Evolutionary conservation across 2,113 vertebrate species (phyloP).

Genomic region (Antidorcas marsupialis): DNA sequence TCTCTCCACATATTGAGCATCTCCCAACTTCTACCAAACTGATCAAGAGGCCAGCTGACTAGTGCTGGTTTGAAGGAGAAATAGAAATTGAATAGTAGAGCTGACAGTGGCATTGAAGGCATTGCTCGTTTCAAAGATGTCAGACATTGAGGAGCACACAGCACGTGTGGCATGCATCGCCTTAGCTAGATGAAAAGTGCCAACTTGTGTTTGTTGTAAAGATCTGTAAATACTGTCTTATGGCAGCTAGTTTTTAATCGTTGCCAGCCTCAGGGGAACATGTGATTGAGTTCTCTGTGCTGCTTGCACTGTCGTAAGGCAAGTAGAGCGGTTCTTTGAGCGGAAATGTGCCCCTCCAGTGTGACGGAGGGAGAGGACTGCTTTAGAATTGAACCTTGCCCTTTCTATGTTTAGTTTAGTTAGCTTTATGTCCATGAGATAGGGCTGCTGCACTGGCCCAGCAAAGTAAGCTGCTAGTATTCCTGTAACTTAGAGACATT

Average conservation of each 20-base stretch:
- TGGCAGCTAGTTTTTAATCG: background rate
- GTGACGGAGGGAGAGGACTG: background rate
- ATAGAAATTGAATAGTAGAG: background rate
- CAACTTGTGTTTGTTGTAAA: background rate
- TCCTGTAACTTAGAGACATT: background rate
- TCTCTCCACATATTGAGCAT: background rate
- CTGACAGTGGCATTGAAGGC: background rate
- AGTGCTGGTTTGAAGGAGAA: background rate
- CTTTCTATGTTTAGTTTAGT: background rate
- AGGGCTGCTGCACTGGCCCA: background rate
- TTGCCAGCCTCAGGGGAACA: background rate
- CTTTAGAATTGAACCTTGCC: background rate
- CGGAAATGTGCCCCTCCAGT: background rate
- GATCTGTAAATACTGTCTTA: background rate
- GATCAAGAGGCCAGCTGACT: background rate
- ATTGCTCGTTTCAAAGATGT: background rate
- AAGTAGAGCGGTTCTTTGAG: background rate
- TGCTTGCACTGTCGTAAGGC: background rate
- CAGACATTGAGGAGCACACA: fast-evolving
- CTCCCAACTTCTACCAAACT: background rate
- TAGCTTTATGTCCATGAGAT: fast-evolving
- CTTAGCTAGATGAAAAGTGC: background rate
- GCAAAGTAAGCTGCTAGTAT: background rate
- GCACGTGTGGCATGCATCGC: background rate
- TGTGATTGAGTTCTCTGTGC: background rate